These are phyloP conservation scores for Cichladusa arquata DNA, from an alignment of 2,113 vertebrate species.

Conservation along the genomic window DNA sequence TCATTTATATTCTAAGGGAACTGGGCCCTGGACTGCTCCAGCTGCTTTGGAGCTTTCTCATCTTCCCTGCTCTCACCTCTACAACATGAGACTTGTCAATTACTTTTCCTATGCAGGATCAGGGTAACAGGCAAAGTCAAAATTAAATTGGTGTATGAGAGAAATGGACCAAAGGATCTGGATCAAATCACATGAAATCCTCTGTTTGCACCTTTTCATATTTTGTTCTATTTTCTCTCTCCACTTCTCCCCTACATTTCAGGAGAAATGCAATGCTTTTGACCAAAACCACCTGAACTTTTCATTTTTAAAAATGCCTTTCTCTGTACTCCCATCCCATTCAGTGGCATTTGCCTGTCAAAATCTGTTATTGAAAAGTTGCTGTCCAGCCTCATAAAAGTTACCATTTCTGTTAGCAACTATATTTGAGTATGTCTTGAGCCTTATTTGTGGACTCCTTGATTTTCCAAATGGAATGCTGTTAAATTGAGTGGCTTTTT, in stretches of 20 bases:
- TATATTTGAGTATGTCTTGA: background rate
- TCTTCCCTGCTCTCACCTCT: background rate
- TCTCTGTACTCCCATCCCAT: background rate
- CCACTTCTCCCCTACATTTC: background rate
- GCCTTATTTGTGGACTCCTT: constrained; percentile 1
- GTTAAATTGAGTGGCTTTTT: background rate
- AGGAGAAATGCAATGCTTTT: background rate
- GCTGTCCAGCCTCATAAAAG: background rate
- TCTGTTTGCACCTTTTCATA: background rate
- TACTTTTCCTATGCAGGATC: background rate
- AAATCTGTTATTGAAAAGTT: background rate
- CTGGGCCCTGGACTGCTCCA: background rate
- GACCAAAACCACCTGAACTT: background rate
- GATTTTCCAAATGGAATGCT: background rate
- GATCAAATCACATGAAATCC: background rate
- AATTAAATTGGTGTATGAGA: background rate
- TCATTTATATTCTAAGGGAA: background rate
- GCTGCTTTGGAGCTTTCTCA: background rate
- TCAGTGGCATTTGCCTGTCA: constrained; percentile 3
- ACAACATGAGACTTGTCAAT: background rate
- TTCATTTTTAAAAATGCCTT: background rate
- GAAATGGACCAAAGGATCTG: background rate
- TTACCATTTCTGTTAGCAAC: background rate
- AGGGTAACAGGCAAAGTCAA: background rate
- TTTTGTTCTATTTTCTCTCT: background rate